These are phyloP conservation scores for Lasiurus cinereus DNA, from an alignment of 2,113 vertebrate species.

Conservation along the genomic window DNA sequence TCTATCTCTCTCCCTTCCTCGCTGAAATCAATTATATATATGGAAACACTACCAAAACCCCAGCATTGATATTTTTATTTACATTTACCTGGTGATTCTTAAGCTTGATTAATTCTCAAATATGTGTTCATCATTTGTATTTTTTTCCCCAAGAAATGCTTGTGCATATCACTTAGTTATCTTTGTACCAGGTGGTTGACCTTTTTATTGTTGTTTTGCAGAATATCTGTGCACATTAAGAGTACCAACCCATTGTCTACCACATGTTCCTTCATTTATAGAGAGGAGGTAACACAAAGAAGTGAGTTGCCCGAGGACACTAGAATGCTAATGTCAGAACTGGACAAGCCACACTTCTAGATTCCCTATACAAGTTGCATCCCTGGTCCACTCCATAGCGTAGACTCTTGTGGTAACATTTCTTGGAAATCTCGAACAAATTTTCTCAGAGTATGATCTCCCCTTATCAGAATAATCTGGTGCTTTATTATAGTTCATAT, in stretches of 20 bases:
- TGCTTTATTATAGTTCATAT: constrained; percentile 19
- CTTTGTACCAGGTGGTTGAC: background rate
- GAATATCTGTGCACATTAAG: background rate
- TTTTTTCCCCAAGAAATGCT: constrained; percentile 31
- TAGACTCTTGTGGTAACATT: background rate
- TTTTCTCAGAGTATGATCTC: background rate
- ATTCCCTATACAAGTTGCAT: background rate
- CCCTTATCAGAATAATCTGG: constrained; percentile 12
- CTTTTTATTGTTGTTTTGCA: constrained; percentile 33
- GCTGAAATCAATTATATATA: too few species aligned
- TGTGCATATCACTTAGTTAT: background rate
- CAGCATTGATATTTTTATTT: background rate
- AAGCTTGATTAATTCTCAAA: constrained; percentile 24
- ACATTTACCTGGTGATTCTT: background rate
- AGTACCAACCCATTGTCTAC: background rate
- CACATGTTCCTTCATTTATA: background rate
- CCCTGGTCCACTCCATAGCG: background rate
- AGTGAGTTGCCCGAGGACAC: background rate
- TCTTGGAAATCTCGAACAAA: background rate
- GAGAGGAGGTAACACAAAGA: background rate
- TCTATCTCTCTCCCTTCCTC: too few species aligned
- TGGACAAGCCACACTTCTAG: background rate
- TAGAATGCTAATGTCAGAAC: background rate
- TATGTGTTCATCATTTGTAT: background rate
- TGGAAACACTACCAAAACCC: background rate